phyloP scores from a whole-genome alignment of 2,888 invertebrate species.

The Neoascia interrupta region DNA sequence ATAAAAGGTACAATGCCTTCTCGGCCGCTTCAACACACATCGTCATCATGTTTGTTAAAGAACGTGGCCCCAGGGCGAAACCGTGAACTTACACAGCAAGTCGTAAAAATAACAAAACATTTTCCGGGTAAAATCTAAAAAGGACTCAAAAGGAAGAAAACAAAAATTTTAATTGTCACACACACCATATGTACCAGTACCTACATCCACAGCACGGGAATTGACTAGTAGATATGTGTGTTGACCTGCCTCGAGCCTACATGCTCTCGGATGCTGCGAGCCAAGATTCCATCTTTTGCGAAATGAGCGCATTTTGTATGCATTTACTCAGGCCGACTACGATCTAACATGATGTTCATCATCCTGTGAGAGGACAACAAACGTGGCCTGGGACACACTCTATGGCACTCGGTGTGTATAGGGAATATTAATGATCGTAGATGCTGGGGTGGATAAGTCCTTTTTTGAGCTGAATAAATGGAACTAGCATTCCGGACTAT shows the following conservation, averaged over 20 bases:
- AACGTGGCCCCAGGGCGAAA: slow-evolving; percentile 29
- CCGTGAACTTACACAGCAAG: slow-evolving; percentile 46
- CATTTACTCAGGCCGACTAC: slow-evolving; percentile 61
- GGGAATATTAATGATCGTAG: slow-evolving; percentile 62
- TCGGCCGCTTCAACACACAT: slow-evolving; percentile 35
- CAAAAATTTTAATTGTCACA: slow-evolving; percentile 62
- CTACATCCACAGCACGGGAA: slow-evolving; percentile 31
- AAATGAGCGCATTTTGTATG: slow-evolving; percentile 65
- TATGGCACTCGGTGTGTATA: background rate
- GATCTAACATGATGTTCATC: slow-evolving; percentile 65
- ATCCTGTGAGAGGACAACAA: slow-evolving; percentile 63
- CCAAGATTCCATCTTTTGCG: slow-evolving; percentile 54
- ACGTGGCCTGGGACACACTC: background rate
- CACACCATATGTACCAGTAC: no score
- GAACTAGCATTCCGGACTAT: slow-evolving; percentile 48
- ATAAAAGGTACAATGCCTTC: slow-evolving; percentile 61
- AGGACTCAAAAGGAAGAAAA: background rate
- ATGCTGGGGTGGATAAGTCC: slow-evolving; percentile 54
- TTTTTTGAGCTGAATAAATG: slow-evolving; percentile 57
- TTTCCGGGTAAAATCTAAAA: slow-evolving; percentile 37
- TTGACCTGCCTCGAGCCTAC: slow-evolving; percentile 54
- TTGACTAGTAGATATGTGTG: slow-evolving; percentile 28
- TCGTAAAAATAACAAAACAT: slow-evolving; percentile 52
- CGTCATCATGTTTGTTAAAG: slow-evolving; percentile 33
- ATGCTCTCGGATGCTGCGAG: slow-evolving; percentile 1